Conservation (phyloP, 2,888 invertebrate genomes). For the Tenthredo mesomela region DNA sequence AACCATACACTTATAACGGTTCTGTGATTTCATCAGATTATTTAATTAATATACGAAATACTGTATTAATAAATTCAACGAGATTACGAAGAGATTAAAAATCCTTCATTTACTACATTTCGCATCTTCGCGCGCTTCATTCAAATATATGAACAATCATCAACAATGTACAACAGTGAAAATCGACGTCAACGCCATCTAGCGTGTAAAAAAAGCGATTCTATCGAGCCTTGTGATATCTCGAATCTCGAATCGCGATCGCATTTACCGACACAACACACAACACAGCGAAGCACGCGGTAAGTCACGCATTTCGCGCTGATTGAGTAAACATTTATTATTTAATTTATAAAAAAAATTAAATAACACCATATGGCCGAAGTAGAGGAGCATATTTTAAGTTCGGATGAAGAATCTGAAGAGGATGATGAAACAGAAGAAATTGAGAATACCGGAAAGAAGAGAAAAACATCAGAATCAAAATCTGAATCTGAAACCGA, state of each 20-base stretch:
- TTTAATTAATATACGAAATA: not conserved
- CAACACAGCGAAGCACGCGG: not conserved
- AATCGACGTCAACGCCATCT: not conserved
- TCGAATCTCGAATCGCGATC: not conserved
- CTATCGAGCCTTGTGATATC: not conserved
- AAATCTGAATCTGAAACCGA: not conserved
- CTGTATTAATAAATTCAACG: not conserved
- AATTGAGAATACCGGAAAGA: not conserved
- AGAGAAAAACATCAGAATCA: constrained; percentile 20
- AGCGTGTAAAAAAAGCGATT: not conserved
- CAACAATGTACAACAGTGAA: constrained; percentile 3
- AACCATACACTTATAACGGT: not conserved
- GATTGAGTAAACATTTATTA: not conserved
- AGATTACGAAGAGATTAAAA: not conserved
- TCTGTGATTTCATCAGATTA: not conserved
- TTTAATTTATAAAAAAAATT: not conserved
- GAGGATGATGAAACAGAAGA: not conserved
- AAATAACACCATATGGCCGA: not conserved
- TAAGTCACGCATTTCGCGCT: not conserved
- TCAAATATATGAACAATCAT: not conserved
- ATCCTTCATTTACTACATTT: not conserved
- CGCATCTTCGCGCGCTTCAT: not conserved
- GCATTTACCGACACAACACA: not conserved
- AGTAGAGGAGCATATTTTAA: not conserved
- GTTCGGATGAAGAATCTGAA: not conserved